These are phyloP conservation scores for Cryptus armator DNA, from an alignment of 2,888 invertebrate species.

Conservation along the genomic window DNA sequence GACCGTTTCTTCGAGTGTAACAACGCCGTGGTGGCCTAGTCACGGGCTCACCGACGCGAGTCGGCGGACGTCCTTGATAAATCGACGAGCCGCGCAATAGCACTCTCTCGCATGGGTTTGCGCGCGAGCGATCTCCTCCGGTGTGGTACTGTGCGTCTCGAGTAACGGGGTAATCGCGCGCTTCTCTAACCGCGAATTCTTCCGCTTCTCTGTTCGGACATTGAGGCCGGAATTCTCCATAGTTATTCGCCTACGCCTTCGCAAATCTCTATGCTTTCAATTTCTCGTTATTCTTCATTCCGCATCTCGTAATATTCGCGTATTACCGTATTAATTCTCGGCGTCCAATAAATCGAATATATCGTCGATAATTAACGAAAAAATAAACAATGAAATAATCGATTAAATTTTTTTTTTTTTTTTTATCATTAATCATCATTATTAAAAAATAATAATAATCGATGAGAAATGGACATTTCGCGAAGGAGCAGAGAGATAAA, in stretches of 20 bases:
- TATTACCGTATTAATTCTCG: too few species aligned
- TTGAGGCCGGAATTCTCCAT: conserved; percentile 30
- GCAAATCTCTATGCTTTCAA: background rate
- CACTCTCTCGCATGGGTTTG: background rate
- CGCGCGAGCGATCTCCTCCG: conserved; percentile 65
- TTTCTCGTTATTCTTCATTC: background rate
- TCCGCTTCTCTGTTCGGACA: conserved; percentile 62
- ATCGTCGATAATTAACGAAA: too few species aligned
- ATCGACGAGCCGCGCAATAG: conserved; percentile 52
- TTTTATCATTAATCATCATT: too few species aligned
- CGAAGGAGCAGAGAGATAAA: too few species aligned
- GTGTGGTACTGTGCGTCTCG: conserved; percentile 45
- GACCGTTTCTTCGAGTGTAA: background rate
- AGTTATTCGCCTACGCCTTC: conserved; percentile 14
- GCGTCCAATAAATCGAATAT: too few species aligned
- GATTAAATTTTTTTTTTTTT: too few species aligned
- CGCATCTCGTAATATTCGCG: too few species aligned
- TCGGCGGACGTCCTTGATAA: conserved; percentile 72
- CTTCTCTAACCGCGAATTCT: conserved; percentile 50
- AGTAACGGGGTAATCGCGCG: conserved; percentile 70
- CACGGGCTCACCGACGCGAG: conserved; percentile 12
- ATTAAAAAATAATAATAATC: too few species aligned
- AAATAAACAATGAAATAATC: too few species aligned
- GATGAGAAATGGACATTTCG: too few species aligned
- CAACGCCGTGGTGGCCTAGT: conserved; percentile 11